Evolutionary conservation across 2,113 vertebrate genomes (phyloP), one percentile per base, ranked within the genome.

Genomic region (Falco punctatus): DNA sequence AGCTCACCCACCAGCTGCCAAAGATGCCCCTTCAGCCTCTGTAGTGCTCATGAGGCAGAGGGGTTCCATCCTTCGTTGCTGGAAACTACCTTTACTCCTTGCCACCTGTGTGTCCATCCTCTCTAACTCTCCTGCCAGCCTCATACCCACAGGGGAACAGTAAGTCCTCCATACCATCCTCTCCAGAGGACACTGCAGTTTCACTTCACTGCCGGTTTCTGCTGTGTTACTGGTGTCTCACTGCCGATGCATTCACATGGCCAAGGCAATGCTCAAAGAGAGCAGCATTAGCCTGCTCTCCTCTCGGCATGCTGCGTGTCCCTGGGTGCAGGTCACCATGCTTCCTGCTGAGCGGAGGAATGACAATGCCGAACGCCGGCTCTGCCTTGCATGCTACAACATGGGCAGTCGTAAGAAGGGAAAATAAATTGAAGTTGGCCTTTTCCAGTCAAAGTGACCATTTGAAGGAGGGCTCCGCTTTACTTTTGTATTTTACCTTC

Each of bases 261-360:
- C 15, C 40, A 66, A 85, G 55, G 83, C 66, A 78, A 62, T 16
- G 4, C 7, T 20, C 32, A 40, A 49, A 15, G 14, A 66, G 35
- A 66, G 66, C 23, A 67, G 52, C 49, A 65, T 32, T 44, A 48
- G n/a, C 21, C n/a, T 54, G 7, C 55, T 40, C 57, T 35, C 28
- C 15, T 32, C 8, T 26, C 70, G 40, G 57, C 14, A 1, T 14
- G 32, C 32, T 59, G 22, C n/a, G 19, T 0, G 0, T 51, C n/a
- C 67, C 57, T 32, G 15, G 11, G 10, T 67, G 38, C 58, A 65
- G 58, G 38, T 52, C 33, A 30, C 18, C 33, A 9, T 15, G 15
- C 13, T 8, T 22, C 10, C 15, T 10, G 1, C 26, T 8, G 11
- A 62, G 66, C 23, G 55, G n/a, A 55, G 40, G 10, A 78, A 46